Percentiles rank a stretch among this genome's conserved stretches.
Evolutionary conservation across 2,888 invertebrate genomes (phyloP).

Genomic region (Hipparchia semele): DNA sequence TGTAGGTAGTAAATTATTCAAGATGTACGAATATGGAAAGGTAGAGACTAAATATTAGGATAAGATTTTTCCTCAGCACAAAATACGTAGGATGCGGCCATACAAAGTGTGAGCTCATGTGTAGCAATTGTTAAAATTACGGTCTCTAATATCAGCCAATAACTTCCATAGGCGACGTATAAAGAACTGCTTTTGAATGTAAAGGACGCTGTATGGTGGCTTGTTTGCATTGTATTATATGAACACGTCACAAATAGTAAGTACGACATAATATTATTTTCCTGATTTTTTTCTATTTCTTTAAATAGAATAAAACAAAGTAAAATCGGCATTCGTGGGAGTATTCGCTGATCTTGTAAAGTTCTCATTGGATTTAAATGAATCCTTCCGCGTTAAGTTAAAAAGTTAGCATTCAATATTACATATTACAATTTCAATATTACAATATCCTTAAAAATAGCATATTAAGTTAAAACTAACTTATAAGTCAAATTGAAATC

Average conservation of each 20-base stretch:
- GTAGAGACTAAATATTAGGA: neutral
- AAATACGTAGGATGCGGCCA: conserved; percentile 15
- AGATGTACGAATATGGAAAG: neutral
- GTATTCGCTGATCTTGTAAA: too few species aligned
- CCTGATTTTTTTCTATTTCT: too few species aligned
- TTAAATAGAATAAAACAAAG: too few species aligned
- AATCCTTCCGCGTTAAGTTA: too few species aligned
- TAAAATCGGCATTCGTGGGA: too few species aligned
- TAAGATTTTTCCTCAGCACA: conserved; percentile 8
- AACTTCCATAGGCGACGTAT: conserved; percentile 31
- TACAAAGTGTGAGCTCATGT: conserved; percentile 25
- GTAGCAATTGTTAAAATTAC: conserved; percentile 34
- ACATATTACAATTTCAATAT: too few species aligned
- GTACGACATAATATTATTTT: neutral
- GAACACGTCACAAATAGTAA: too few species aligned
- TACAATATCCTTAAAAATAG: too few species aligned
- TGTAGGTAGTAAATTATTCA: neutral
- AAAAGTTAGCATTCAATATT: too few species aligned
- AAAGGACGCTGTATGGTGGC: conserved; percentile 16
- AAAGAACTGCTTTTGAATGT: conserved; percentile 36
- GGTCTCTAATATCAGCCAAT: conserved; percentile 36
- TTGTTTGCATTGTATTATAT: conserved; percentile 5
- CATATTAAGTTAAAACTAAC: too few species aligned
- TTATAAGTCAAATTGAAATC: too few species aligned
- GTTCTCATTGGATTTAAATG: too few species aligned